These are phyloP conservation scores for Actinia equina DNA, from an alignment of 64 coral and sea anemone species.

Conservation along the genomic window DNA sequence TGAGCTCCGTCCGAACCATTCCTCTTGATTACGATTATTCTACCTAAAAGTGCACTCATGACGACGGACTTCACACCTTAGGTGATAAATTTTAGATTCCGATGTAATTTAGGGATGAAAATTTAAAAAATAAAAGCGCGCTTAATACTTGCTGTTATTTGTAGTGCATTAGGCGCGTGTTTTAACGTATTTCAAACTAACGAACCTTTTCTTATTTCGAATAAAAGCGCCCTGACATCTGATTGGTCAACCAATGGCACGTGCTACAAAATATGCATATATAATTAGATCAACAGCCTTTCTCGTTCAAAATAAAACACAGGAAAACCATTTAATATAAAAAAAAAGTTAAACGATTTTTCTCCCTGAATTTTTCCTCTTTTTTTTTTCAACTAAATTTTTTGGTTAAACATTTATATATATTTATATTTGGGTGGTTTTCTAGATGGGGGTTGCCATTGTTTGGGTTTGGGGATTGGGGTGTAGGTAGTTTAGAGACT, in stretches of 20 bases:
- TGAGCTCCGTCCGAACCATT: slow-evolving; percentile 81
- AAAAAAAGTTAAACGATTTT: too few species aligned
- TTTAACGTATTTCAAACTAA: background rate
- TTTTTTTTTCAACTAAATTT: too few species aligned
- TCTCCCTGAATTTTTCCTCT: too few species aligned
- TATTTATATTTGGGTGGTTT: too few species aligned
- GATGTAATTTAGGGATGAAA: background rate
- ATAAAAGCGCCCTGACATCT: background rate
- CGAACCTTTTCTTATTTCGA: slow-evolving; percentile 20
- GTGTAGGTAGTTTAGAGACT: too few species aligned
- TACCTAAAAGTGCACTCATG: slow-evolving; percentile 65
- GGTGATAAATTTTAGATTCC: slow-evolving; percentile 5
- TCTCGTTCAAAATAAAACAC: background rate
- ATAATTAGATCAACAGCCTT: background rate
- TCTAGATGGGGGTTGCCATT: too few species aligned
- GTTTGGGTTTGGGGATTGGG: too few species aligned
- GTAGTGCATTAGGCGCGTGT: slow-evolving; percentile 1
- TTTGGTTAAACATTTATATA: too few species aligned
- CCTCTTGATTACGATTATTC: slow-evolving; percentile 87
- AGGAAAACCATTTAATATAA: background rate
- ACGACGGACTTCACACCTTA: slow-evolving; percentile 11
- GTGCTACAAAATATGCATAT: slow-evolving; percentile 16
- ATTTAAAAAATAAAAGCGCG: slow-evolving; percentile 11
- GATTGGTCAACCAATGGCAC: slow-evolving; percentile 7
- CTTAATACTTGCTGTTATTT: background rate